Evolutionary conservation across 2,888 invertebrate genomes (phyloP).

Genomic region (Idaea dimidiata): DNA sequence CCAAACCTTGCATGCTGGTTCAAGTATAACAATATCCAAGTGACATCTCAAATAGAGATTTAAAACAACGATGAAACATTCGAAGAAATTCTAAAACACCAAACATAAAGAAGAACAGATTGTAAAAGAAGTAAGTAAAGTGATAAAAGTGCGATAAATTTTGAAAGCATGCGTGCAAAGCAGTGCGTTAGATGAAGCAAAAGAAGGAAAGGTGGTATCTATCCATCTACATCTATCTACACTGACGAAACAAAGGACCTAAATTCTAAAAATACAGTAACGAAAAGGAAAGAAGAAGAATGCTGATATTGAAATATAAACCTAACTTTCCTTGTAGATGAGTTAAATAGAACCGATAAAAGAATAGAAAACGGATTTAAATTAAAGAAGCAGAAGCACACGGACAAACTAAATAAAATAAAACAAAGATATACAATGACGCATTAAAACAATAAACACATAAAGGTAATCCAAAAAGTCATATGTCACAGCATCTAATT

Average conservation of each 20-base stretch:
- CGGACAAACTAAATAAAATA: too few relatives aligned
- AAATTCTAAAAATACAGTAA: not conserved
- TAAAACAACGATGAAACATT: not conserved
- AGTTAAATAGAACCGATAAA: too few relatives aligned
- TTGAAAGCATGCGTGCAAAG: slow-evolving; percentile 32
- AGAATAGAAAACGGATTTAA: too few relatives aligned
- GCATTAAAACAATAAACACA: too few relatives aligned
- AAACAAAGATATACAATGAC: too few relatives aligned
- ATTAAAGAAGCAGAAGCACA: too few relatives aligned
- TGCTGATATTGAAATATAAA: not conserved
- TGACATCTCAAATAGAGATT: too few relatives aligned
- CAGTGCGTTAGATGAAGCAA: slow-evolving; percentile 17
- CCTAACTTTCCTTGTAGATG: too few relatives aligned
- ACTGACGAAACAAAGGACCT: not conserved
- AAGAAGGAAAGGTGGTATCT: slow-evolving; percentile 6
- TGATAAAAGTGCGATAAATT: slow-evolving; percentile 28
- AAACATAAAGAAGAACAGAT: not conserved
- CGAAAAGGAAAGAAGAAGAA: not conserved
- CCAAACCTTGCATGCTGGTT: not conserved
- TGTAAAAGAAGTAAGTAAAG: slow-evolving; percentile 7
- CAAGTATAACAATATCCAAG: not conserved
- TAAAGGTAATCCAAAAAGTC: not conserved
- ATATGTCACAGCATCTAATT: slow-evolving; percentile 6
- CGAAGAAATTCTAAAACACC: not conserved
- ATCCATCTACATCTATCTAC: too few relatives aligned